Evolutionary conservation across 2,797 vertebrate species (phyloP).

Genomic region (Clarias fuscus): DNA sequence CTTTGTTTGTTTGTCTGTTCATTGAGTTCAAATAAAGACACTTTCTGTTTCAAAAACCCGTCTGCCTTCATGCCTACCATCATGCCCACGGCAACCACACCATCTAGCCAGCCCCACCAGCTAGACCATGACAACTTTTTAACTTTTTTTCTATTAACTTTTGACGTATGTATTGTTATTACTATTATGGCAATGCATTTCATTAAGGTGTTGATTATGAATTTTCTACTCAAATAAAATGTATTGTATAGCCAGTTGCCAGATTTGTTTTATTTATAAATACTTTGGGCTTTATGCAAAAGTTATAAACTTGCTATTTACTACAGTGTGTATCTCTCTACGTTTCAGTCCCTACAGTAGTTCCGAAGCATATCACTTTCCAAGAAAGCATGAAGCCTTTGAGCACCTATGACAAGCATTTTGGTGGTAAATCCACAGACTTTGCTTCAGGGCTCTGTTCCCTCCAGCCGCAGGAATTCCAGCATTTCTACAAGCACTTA

Average conservation of each 20-base stretch:
- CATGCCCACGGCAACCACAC: no score
- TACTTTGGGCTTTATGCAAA: neutral
- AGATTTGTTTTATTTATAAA: neutral
- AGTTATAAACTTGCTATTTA: neutral
- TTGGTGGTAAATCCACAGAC: conserved; percentile 59
- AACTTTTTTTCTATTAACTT: no score
- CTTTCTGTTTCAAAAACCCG: no score
- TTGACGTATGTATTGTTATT: neutral
- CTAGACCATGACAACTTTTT: no score
- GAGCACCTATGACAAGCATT: conserved; percentile 74
- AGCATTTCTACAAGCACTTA: conserved; percentile 62
- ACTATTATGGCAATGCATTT: neutral
- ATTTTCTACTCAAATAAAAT: neutral
- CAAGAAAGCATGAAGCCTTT: conserved; percentile 64
- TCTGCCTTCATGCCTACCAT: no score
- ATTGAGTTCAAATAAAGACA: no score
- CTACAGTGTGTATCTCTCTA: conserved; percentile 1
- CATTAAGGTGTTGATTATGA: neutral
- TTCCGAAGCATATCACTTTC: conserved; percentile 65
- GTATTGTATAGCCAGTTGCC: neutral
- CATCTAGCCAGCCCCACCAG: no score
- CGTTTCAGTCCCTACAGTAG: conserved; percentile 73
- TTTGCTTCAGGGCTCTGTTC: conserved; percentile 65
- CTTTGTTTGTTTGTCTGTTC: no score
- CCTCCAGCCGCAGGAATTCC: conserved; percentile 65